These are phyloP conservation scores for Myotis davidii DNA, from an alignment of 2,113 vertebrate genomes.

Conservation along the genomic window DNA sequence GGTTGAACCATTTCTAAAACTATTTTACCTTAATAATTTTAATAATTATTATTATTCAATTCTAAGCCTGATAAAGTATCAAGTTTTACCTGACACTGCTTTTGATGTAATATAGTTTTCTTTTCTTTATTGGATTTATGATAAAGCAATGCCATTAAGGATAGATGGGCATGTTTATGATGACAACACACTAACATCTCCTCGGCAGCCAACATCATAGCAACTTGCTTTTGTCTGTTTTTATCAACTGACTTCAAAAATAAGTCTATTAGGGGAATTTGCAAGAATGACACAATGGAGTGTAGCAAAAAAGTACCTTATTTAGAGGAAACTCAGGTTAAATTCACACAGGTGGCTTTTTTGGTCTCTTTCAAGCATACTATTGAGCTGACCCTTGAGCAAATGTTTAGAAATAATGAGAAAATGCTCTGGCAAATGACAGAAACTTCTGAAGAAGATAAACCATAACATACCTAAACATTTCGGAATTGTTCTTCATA, in stretches of 20 bases:
- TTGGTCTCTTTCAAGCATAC: not conserved
- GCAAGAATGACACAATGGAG: constrained; percentile 52
- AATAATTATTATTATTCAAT: not conserved
- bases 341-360: constrained; percentile 31
- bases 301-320: constrained; percentile 41
- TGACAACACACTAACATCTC: not conserved
- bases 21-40: constrained; percentile 32
- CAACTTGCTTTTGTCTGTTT: constrained; percentile 31
- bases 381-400: not conserved
- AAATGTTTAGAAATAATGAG: constrained; percentile 53
- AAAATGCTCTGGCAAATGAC: not conserved
- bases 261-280: constrained; percentile 54
- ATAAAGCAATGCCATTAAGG: constrained; percentile 22
- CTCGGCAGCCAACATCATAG: constrained; percentile 38
- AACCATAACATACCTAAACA: not conserved
- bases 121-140: not conserved
- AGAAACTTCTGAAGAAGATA: not conserved
- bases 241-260: constrained; percentile 62
- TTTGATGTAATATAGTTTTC: not conserved
- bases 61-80: not conserved
- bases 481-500: not conserved
- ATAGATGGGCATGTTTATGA: not conserved
- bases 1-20: constrained; percentile 7
- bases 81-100: not conserved
- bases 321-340: constrained; percentile 37